Base-by-base conservation (phyloP, 2,797 vertebrate genomes). In the Leucoraja ocellata region DNA sequence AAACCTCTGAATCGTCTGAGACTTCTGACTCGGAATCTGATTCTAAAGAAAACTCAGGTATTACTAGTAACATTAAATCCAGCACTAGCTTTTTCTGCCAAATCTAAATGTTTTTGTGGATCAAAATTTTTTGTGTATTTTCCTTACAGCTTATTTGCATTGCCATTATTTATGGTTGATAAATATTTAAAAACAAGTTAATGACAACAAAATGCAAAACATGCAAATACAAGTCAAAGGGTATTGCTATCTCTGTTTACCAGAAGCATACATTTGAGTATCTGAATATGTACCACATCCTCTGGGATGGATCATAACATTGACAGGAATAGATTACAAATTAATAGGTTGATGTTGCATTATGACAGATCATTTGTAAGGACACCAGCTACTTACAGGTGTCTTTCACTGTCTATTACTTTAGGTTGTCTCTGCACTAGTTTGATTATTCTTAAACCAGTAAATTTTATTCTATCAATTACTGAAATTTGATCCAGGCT, bases 41-140 rank as follows among this genome's bases (percentile, higher is more conserved):
- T 95, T 99, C 98, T 95, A 99, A 99, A 97, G 99, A 99, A 95
- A 99, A 98, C 96, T 99, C 99, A 95, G 98, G 99, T 99, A 97
- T 25, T 86, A 84, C 10, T 74, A 10, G 46, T 92, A 54, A 74
- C 25, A 88, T 88, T 68, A 88, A 88, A 21, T 68, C 84, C 7
- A 92, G 25, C 68, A 74, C 14, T 46, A 76, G 23, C 18, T 25
- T 16, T 68, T 65, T 90, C 46, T 32, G 68, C 13, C 71, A 54
- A 68, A 32, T 71, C 65, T 25, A 36, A 46, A 91, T 21, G 46
- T 23, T 54, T 74, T 39, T 11, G 6, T 76, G 71, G 13, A 73
- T 58, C 39, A 5, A 28, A n/a, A 58, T 92, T 74, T 6, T 74
- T 39, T n/a, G 23, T 92, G 61, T 91, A 63, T 65, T 73, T 32